Evolutionary conservation across 2,113 vertebrate species (phyloP), one percentile per base, ranked within the genome.

Genomic region (Fregata magnificens): DNA sequence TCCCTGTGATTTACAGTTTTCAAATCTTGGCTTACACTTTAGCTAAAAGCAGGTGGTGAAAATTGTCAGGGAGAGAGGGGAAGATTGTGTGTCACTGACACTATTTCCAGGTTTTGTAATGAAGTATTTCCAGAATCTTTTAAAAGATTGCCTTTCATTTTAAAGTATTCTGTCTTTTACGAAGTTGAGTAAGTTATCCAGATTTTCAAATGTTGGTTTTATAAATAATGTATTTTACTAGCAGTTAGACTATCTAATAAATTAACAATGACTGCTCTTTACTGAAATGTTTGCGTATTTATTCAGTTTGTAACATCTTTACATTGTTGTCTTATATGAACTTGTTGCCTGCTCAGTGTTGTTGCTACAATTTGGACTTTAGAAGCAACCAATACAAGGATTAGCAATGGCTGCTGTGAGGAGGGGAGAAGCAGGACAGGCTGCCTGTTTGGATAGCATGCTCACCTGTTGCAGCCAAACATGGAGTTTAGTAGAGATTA

Each of bases 31-130:
- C 67, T 93, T 93, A 24, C 83, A 58, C 71, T 90, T 90, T 11
- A 95, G 82, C 50, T 77, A 53, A 88, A 90, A 83, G 67, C 67
- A 88, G 88, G 82, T 92, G 88, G 55, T 90, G 71, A 86, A 93
- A 93, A 88, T 82, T 93, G 45, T 73, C 45, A 42, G 62, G 22
- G 50, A 80, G 59, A 77, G n/a, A 34, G 34, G 32, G 38, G 62
- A 70, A 94, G 86, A 50, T 1, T 66, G 66, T 17, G 29, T 63
- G 26, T 80, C 82, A 72, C 58, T 72, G 85, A 26, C n/a, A 45
- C 53, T 62, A 29, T 62, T 93, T 78, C 44, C 40, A 59, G 22
- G 25, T 70, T 95, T 92, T 70, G n/a, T 70, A n/a, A 70, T 63
- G 32, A 94, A 88, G 38, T 74, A 47, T 86, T 94, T 88, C 40